Conservation (phyloP, 1,140 invertebrate genomes). For the Neodiprion pinetum region DNA sequence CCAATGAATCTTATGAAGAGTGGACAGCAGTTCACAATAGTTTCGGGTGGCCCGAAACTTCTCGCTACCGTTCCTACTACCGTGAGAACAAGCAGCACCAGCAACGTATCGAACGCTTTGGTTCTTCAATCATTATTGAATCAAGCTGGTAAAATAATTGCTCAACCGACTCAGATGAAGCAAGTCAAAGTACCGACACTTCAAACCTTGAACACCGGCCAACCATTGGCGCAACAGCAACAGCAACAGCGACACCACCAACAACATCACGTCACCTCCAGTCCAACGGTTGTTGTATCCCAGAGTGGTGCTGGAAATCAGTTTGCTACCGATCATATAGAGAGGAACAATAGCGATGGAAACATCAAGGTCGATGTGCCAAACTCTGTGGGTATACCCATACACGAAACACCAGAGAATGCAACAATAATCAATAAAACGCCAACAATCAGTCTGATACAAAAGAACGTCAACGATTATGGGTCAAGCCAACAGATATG, state of each 20-base stretch:
- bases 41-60: constrained; percentile 72
- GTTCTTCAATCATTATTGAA: constrained; percentile 65
- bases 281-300: neutral
- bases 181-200: constrained; percentile 52
- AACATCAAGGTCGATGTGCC: neutral
- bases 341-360: constrained; percentile 4
- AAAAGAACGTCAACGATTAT: constrained; percentile 38
- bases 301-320: constrained; percentile 22
- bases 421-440: constrained; percentile 54
- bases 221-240: constrained; percentile 31
- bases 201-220: constrained; percentile 42
- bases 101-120: constrained; percentile 58
- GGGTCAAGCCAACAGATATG: constrained; percentile 52
- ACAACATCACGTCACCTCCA: neutral
- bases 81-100: constrained; percentile 48
- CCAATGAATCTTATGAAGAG: constrained; percentile 75
- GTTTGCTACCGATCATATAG: constrained; percentile 4
- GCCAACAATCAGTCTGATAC: constrained; percentile 48
- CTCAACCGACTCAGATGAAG: constrained; percentile 54
- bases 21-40: constrained; percentile 74
- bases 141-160: constrained; percentile 62
- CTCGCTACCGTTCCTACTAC: constrained; percentile 69
- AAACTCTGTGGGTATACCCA: neutral
- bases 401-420: constrained; percentile 21
- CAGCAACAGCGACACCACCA: constrained; percentile 25